phyloP scores from a whole-genome alignment of 1,140 invertebrate species.

The Helicorthomorpha holstii region DNA sequence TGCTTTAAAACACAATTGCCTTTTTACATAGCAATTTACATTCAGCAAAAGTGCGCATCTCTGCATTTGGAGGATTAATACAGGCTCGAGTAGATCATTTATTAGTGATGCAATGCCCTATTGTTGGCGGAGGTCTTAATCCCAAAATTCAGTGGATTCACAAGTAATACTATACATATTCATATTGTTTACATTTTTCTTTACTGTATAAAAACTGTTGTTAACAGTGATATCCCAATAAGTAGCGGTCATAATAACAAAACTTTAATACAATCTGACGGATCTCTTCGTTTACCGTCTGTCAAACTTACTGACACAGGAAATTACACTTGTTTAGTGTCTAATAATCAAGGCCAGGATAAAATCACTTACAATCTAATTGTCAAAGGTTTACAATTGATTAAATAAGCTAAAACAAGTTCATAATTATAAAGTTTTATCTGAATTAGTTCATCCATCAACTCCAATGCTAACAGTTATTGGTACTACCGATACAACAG shows the following conservation, averaged over 20 bases:
- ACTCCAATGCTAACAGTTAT: too few species aligned
- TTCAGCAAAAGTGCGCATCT: too few species aligned
- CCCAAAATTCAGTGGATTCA: not conserved
- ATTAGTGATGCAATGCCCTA: slow-evolving; percentile 13
- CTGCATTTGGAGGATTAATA: slow-evolving; percentile 21
- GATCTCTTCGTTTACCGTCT: slow-evolving; percentile 40
- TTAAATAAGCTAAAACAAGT: too few species aligned
- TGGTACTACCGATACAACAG: too few species aligned
- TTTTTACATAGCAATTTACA: too few species aligned
- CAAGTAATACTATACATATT: too few species aligned
- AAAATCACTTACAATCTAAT: slow-evolving; percentile 6
- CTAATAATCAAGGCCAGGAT: slow-evolving; percentile 36
- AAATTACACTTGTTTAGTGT: slow-evolving; percentile 65
- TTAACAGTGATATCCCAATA: slow-evolving; percentile 1
- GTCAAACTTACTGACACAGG: slow-evolving; percentile 51
- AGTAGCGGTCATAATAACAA: not conserved
- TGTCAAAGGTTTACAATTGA: slow-evolving; percentile 5
- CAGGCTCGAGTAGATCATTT: slow-evolving; percentile 23
- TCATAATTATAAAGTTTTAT: too few species aligned
- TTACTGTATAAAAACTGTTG: too few species aligned
- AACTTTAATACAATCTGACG: slow-evolving; percentile 32
- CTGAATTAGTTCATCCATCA: too few species aligned
- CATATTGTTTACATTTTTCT: too few species aligned
- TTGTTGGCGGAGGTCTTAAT: not conserved
- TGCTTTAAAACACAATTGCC: too few species aligned